Conservation (phyloP, 2,113 vertebrate species). For the Mesoclemmys tuberculata region DNA sequence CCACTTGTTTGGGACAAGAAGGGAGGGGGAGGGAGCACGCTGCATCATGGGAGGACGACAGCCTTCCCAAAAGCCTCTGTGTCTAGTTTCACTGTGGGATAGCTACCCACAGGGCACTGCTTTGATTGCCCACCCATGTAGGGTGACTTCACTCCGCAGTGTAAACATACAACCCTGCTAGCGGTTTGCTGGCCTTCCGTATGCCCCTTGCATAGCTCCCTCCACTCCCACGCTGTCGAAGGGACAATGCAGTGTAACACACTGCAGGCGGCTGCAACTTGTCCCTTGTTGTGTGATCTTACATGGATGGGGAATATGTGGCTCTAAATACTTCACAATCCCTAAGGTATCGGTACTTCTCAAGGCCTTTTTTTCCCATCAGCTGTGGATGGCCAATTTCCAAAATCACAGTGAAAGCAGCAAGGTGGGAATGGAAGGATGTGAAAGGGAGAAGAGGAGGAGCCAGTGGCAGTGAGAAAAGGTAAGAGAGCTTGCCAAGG, state of each 20-base stretch:
- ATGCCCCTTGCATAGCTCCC: not conserved
- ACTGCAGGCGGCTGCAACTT: not conserved
- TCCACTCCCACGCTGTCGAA: not conserved
- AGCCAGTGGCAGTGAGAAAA: not conserved
- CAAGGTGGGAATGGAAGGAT: not conserved
- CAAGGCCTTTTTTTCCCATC: not conserved
- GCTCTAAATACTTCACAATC: not conserved
- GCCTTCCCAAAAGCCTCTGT: too few species aligned
- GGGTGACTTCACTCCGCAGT: too few species aligned
- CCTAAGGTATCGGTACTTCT: not conserved
- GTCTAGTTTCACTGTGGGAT: too few species aligned
- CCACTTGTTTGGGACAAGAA: too few species aligned
- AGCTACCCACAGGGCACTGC: too few species aligned
- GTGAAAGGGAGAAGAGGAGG: not conserved
- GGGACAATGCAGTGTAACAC: fast-evolving
- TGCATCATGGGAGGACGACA: too few species aligned
- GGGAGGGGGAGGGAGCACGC: too few species aligned
- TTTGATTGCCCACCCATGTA: too few species aligned
- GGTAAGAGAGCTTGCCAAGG: not conserved
- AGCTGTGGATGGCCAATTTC: not conserved
- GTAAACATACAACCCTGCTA: not conserved
- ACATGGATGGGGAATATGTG: not conserved
- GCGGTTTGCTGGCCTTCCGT: not conserved
- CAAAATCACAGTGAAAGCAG: not conserved
- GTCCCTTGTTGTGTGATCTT: not conserved